Conservation (phyloP, 2,113 vertebrate species). For the Apteryx mantelli region DNA sequence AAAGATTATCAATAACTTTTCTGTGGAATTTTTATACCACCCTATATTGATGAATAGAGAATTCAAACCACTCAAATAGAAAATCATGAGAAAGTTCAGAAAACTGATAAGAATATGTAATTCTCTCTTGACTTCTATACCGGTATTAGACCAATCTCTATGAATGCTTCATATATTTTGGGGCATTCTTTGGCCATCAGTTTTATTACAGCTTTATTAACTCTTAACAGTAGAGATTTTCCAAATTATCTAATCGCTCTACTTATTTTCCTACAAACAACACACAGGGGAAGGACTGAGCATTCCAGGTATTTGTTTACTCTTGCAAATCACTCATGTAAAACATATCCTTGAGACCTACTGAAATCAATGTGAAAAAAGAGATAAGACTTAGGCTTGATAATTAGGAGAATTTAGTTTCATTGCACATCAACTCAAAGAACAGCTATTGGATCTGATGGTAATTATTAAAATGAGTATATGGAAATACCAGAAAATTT, state of each 20-base stretch:
- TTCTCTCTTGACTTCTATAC: not conserved
- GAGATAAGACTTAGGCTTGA: not conserved
- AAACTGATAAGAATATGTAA: not conserved
- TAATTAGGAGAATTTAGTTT: not conserved
- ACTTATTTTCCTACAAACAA: not conserved
- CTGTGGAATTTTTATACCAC: not conserved
- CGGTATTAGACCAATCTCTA: not conserved
- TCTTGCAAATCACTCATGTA: not conserved
- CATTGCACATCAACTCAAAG: not conserved
- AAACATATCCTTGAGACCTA: not conserved
- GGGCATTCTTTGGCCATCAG: not conserved
- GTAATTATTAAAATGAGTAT: not conserved
- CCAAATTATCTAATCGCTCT: not conserved
- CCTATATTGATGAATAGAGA: not conserved
- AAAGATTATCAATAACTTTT: not conserved
- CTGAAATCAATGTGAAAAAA: not conserved
- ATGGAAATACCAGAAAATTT: not conserved
- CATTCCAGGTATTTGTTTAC: not conserved
- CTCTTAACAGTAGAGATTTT: not conserved
- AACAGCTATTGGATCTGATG: not conserved
- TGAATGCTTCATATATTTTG: not conserved
- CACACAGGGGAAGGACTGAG: not conserved
- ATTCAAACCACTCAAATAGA: not conserved
- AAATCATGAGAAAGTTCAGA: not conserved
- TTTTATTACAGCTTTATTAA: not conserved